These are phyloP conservation scores for Apamea crenata DNA, from an alignment of 2,888 invertebrate species.

Conservation along the genomic window DNA sequence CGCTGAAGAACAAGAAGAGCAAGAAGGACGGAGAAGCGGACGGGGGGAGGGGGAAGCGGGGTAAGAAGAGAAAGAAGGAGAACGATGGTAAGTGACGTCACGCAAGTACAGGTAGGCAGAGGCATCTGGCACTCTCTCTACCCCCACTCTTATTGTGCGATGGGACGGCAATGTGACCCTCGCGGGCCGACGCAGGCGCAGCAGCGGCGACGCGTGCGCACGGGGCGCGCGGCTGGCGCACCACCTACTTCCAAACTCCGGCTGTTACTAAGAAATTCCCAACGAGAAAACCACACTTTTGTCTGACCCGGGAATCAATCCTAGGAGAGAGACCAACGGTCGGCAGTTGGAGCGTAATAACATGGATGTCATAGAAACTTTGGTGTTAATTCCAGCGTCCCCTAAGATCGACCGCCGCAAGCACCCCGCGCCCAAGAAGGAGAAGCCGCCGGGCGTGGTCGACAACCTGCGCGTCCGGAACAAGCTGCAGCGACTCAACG, in stretches of 20 bases:
- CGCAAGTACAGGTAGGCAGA: no score
- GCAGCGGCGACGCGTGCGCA: no score
- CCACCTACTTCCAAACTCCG: no score
- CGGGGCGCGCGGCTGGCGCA: no score
- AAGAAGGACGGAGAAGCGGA: conserved; percentile 23
- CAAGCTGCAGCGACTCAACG: conserved; percentile 76
- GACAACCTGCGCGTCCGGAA: conserved; percentile 72
- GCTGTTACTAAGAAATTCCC: no score
- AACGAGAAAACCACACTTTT: neutral
- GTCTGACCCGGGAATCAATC: neutral
- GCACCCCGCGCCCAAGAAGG: conserved; percentile 59
- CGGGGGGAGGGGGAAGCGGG: conserved; percentile 29
- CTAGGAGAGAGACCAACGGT: no score
- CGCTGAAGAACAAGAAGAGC: conserved; percentile 70
- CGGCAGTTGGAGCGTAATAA: neutral
- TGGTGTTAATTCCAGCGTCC: neutral
- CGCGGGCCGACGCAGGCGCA: no score
- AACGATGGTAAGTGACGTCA: conserved; percentile 26
- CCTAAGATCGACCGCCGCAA: conserved; percentile 47
- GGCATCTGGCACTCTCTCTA: no score
- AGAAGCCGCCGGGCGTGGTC: conserved; percentile 78
- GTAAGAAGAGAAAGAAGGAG: conserved; percentile 33
- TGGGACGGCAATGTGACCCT: no score
- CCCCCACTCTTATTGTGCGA: no score
- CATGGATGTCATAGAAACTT: neutral